Conservation (phyloP, 2,113 vertebrate genomes). For the Aldabrachelys gigantea region DNA sequence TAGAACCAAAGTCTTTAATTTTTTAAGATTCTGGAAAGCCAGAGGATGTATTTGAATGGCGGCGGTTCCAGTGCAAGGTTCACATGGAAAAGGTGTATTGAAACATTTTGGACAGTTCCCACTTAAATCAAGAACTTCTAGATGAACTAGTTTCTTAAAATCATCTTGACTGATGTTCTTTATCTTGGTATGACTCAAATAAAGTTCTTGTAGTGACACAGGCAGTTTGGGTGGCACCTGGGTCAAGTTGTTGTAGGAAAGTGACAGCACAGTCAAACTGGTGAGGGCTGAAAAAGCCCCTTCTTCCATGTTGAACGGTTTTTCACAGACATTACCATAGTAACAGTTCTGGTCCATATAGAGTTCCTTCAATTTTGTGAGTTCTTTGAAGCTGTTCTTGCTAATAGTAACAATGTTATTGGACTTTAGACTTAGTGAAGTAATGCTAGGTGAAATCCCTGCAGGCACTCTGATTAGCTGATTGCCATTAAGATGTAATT, state of each 20-base stretch:
- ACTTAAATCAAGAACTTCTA: slow-evolving; percentile 72
- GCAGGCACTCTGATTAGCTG: slow-evolving; percentile 46
- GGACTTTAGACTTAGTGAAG: not conserved
- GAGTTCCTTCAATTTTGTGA: slow-evolving; percentile 50
- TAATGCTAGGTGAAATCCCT: slow-evolving; percentile 60
- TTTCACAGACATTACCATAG: slow-evolving; percentile 56
- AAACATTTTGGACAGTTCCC: slow-evolving; percentile 82
- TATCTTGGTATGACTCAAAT: slow-evolving; percentile 70
- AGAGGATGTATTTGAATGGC: slow-evolving; percentile 70
- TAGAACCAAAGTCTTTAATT: slow-evolving; percentile 61
- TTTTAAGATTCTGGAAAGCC: slow-evolving; percentile 73
- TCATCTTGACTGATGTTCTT: slow-evolving; percentile 69
- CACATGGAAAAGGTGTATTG: slow-evolving; percentile 72
- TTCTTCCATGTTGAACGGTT: not conserved
- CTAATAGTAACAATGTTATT: slow-evolving; percentile 67
- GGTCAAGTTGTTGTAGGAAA: slow-evolving; percentile 76
- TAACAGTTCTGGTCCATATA: slow-evolving; percentile 72
- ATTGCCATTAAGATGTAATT: slow-evolving; percentile 50
- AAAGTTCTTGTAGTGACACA: not conserved
- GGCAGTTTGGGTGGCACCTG: slow-evolving; percentile 66
- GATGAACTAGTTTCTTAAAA: slow-evolving; percentile 68
- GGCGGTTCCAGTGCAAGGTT: slow-evolving; percentile 57
- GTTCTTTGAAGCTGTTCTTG: not conserved
- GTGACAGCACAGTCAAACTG: slow-evolving; percentile 32
- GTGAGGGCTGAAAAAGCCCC: slow-evolving; percentile 55